Conservation (phyloP, 2,888 invertebrate species). For the Pterostichus niger region DNA sequence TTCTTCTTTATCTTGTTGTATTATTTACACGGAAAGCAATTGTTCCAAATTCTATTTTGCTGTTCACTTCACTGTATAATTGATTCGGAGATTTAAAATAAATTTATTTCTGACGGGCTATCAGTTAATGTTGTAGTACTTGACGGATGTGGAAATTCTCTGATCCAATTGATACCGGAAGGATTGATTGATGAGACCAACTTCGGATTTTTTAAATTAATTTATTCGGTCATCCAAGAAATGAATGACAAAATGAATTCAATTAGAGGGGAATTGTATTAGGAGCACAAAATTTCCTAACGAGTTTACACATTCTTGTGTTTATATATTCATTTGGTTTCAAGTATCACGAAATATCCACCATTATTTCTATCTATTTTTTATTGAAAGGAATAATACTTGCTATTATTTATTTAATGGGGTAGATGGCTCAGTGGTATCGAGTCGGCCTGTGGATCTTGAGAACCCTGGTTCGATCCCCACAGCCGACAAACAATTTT, state of each 20-base stretch:
- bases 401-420: no score
- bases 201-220: conserved; percentile 33
- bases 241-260: conserved; percentile 20
- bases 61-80: conserved; percentile 51
- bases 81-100: conserved; percentile 49
- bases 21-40: conserved; percentile 43
- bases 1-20: conserved; percentile 44
- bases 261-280: background rate
- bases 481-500: no score
- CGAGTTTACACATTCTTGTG: background rate
- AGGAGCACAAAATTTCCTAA: background rate
- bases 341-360: no score
- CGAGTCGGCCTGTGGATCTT: no score
- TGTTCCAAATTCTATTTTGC: conserved; percentile 49
- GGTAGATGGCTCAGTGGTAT: no score
- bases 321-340: background rate
- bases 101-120: conserved; percentile 47
- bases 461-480: no score
- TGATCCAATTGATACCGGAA: conserved; percentile 24
- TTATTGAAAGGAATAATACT: no score
- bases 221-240: conserved; percentile 17
- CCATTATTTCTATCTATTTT: no score
- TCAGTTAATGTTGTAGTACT: conserved; percentile 38
- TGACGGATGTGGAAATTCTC: conserved; percentile 19
- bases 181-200: conserved; percentile 33